Evolutionary conservation across 2,113 vertebrate genomes (phyloP), one percentile per base, ranked within the genome.

Genomic region (Cisticola juncidis): DNA sequence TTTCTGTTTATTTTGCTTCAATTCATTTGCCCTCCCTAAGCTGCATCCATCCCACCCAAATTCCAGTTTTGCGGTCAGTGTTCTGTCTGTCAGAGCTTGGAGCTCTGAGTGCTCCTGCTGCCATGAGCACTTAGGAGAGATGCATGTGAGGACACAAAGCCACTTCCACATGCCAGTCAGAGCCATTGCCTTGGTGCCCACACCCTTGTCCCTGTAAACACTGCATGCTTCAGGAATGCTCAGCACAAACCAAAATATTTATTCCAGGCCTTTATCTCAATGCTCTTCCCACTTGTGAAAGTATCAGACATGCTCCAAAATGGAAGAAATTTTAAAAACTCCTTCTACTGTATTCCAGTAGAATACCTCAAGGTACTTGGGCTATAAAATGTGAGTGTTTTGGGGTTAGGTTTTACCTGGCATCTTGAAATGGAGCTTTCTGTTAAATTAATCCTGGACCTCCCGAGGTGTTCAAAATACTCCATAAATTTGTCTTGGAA

Each of bases 61-160:
- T 22, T 60, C 28, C 3, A 4, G 20, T 25, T 45, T 6, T 29
- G 24, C 9, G 4, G 12, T 21, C 1, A 2, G 16, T 38, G 28
- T 16, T 33, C 3, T 29, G 47, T 36, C 36, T 50, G 14, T 26
- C 4, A 19, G 50, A 7, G 57, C 38, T 78, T 0, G 0, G 14
- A 29, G 66, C 0, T n/a, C n/a, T n/a, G n/a, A n/a, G n/a, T n/a
- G n/a, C n/a, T n/a, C n/a, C n/a, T 74, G 66, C 69, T 81, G 53
- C 14, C 22, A 11, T 4, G 0, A 38, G 69, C 12, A 1, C 24
- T 4, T 9, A n/a, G 33, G 70, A 64, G 17, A 20, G 35, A 24
- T 24, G 19, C 1, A 0, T 4, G 3, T 18, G 65, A 42, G 7
- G 19, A 13, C 66, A 44, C 45, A 9, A 22, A 48, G 14, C 17